Evolutionary conservation across 2,797 vertebrate species (phyloP), one percentile per base, ranked within the genome.

Genomic region (Macropodus opercularis): DNA sequence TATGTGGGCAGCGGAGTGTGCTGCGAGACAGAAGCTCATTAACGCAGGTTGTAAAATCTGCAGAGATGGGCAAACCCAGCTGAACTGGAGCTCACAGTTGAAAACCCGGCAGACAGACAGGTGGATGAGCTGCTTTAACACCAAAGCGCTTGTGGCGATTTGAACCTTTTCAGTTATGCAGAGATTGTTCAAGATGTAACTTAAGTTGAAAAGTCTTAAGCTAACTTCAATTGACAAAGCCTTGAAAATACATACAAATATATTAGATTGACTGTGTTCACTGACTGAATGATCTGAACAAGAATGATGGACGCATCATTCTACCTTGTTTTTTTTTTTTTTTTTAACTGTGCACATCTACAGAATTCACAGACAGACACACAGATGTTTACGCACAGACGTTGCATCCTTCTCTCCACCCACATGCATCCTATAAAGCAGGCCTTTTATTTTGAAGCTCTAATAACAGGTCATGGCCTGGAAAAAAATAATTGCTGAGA

Each of bases 401-500:
- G 19, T 44, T 57, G 41, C 55, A 13, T 48, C 41, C 65, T 18
- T 50, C 49, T 24, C 58, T 75, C 51, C 67, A 49, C 77, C 68
- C 66, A 63, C 68, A 39, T 55, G 47, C 42, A 56, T 48, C 67
- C 69, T 72, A 80, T 79, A 81, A 83, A 83, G 67, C 29, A 26
- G 63, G 74, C 60, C n/a, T n/a, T 77, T 86, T 79, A 83, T 81
- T 89, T 86, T 70, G 76, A 81, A 72, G 66, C 67, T 77, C 65
- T 84, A 87, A 88, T 89, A 87, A 86, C 82, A 74, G 64, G 64
- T 59, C 64, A 43, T 61, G 50, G 47, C 56, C 58, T 72, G 36
- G 54, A 72, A 71, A 85, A 78, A 78, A 87, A 87, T 79, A 86
- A 87, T 86, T 81, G 85, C 27, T 15, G 70, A 86, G 70, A 88